Evolutionary conservation across 2,888 invertebrate genomes (phyloP), one percentile per base, ranked within the genome.

Genomic region (Lepidocyrtinus sp.): DNA sequence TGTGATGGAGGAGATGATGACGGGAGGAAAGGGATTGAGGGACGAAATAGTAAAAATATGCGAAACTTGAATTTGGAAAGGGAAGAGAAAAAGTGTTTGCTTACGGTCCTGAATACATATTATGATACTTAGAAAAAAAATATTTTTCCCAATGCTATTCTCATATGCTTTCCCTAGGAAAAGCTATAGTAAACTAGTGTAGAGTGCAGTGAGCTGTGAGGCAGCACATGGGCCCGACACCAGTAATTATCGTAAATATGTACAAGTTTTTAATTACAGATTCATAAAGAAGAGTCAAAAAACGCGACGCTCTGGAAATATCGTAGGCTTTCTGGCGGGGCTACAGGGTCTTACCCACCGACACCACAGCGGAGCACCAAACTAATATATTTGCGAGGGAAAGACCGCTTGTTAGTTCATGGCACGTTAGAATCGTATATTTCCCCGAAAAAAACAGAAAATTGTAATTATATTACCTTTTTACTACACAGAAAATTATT

Each of bases 241-340:
- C 73, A 78, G 78, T 78, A 78, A 78, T 78, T 78, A 78, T 78
- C 78, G 78, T 78, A 78, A 78, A 78, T 78, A 78, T 77, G 78
- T 78, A 73, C 78, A 78, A 78, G 78, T 78, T 78, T 78, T 78
- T 78, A 78, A 78, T 78, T 78, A 78, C 78, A 78, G 78, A 78
- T 78, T 78, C 78, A 78, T 78, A 78, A 78, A 78, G 78, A 78
- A 78, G 78, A 78, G 78, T 78, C 73, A 78, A 78, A 78, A 71
- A 67, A 78, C 72, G 63, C 24, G 63, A 2, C 59, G 59, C 26
- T 36, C 5, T 36, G 36, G 12, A 36, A 36, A 36, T n/a, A n/a
- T 64, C 36, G 55, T 62, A 63, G 67, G 75, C 36, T 75, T 71
- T 71, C 61, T 69, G 26, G 55, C 50, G 59, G 65, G 15, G 68